Conservation (phyloP, 2,113 vertebrate genomes). For the Rhagologus leucostigma region DNA sequence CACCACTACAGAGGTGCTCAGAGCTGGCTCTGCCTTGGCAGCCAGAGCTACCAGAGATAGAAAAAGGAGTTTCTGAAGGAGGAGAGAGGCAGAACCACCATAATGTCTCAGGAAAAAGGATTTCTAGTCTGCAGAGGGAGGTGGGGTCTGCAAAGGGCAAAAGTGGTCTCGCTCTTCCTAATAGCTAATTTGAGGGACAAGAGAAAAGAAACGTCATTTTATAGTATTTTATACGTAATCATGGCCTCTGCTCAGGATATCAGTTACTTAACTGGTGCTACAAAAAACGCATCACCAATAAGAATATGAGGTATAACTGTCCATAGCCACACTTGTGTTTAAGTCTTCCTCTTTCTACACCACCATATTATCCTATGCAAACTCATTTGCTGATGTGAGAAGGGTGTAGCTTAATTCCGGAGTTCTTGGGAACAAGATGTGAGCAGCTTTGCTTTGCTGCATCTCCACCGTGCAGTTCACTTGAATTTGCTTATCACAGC, state of each 20-base stretch:
- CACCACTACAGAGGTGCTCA: not conserved
- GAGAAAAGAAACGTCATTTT: not conserved
- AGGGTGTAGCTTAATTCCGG: not conserved
- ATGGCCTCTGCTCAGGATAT: not conserved
- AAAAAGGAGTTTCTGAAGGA: not conserved
- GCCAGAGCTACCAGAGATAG: not conserved
- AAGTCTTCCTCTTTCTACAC: not conserved
- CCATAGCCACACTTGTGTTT: not conserved
- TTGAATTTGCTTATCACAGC: conserved; percentile 48
- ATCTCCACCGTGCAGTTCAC: not conserved
- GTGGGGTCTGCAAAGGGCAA: not conserved
- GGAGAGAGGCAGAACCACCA: not conserved
- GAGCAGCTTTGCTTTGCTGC: not conserved
- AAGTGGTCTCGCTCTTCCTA: not conserved
- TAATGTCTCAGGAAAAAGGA: not conserved
- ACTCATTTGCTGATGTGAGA: not conserved
- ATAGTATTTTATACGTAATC: not conserved
- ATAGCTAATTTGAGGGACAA: not conserved
- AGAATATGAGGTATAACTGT: not conserved
- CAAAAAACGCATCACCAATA: not conserved
- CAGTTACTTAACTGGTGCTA: not conserved
- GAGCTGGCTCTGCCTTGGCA: not conserved
- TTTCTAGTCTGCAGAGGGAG: not conserved
- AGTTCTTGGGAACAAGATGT: conserved; percentile 50
- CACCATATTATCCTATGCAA: not conserved